These are phyloP conservation scores for Plutomurus gul DNA, from an alignment of 1,140 invertebrate genomes.

Conservation along the genomic window DNA sequence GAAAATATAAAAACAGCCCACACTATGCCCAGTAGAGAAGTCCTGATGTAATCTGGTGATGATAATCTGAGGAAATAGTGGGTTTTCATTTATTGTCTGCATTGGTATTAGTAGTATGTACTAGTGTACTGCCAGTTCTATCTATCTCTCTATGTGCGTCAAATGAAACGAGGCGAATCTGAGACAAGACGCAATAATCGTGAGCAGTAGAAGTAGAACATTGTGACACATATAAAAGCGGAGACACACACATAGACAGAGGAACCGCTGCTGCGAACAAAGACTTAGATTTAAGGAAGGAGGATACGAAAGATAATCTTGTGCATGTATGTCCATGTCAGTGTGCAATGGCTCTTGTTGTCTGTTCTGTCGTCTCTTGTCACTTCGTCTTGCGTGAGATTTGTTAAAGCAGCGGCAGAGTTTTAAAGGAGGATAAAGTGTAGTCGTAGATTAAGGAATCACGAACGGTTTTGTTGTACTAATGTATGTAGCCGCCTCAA, in stretches of 20 bases:
- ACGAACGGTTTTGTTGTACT: not conserved
- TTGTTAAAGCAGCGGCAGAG: not conserved
- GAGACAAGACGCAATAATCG: not conserved
- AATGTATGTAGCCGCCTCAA: not conserved
- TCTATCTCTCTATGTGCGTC: not conserved
- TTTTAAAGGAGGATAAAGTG: not conserved
- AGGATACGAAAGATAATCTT: not conserved
- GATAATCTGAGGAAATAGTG: not conserved
- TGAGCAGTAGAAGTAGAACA: not conserved
- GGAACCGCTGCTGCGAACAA: not conserved
- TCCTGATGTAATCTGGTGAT: not conserved
- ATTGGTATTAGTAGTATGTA: not conserved
- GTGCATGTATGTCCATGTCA: not conserved
- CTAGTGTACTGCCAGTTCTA: not conserved
- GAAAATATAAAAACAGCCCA: too few relatives aligned
- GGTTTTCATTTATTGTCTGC: not conserved
- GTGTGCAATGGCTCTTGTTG: not conserved
- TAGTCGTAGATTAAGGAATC: not conserved
- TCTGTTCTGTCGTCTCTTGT: conserved; percentile 17
- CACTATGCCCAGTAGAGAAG: too few relatives aligned
- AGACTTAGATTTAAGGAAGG: not conserved
- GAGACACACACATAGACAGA: not conserved
- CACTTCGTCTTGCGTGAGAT: conserved; percentile 10
- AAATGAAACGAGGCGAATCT: not conserved
- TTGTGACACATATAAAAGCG: not conserved